Evolutionary conservation across 2,888 invertebrate species (phyloP).

Genomic region (Conops quadrifasciatus): DNA sequence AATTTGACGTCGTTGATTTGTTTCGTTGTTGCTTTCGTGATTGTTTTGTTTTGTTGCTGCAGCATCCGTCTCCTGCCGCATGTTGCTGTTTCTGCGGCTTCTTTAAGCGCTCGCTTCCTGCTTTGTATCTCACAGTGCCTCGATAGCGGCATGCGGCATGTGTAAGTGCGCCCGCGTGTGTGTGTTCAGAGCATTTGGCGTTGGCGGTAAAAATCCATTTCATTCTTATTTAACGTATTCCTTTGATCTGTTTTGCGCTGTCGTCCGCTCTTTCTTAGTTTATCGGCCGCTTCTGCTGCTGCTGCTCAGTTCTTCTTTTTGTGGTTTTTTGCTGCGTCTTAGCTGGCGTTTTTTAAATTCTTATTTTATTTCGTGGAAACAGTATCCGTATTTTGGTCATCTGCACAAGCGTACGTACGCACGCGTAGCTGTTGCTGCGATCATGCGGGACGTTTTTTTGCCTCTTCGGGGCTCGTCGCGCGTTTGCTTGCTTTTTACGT

Average conservation of each 20-base stretch:
- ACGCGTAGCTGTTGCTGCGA: not conserved
- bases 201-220: conserved; percentile 29
- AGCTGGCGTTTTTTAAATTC: not conserved
- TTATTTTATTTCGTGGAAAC: conserved; percentile 9
- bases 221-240: conserved; percentile 30
- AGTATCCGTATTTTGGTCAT: not conserved
- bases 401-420: not conserved
- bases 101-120: conserved; percentile 18
- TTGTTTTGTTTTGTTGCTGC: conserved; percentile 14
- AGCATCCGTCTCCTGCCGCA: conserved; percentile 6
- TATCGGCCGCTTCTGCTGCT: conserved; percentile 6
- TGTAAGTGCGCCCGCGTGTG: not conserved
- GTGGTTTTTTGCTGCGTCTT: no score
- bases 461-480: no score
- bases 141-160: not conserved
- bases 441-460: no score
- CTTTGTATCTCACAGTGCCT: conserved; percentile 5
- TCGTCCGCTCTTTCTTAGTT: conserved; percentile 24
- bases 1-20: conserved; percentile 11
- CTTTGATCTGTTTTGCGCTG: conserved; percentile 21
- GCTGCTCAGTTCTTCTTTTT: not conserved
- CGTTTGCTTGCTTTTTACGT: not conserved
- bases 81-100: conserved; percentile 3
- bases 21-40: conserved; percentile 6
- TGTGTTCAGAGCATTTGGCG: conserved; percentile 21